Evolutionary conservation across 2,888 invertebrate species (phyloP).

Genomic region (Drosophila suboccidentalis): DNA sequence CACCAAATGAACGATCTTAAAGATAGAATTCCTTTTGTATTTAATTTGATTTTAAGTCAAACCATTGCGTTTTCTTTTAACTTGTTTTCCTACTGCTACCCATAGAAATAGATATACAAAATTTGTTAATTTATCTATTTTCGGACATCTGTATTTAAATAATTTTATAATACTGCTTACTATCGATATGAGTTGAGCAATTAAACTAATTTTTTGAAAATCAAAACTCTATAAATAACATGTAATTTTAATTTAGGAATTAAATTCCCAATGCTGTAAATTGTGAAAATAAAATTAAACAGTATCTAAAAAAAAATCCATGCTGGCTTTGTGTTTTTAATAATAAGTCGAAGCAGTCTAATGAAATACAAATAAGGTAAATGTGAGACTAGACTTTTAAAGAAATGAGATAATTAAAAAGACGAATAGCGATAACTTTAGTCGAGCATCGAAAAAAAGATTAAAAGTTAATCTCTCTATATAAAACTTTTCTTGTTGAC

Average conservation of each 20-base stretch:
- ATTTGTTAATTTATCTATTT: slow-evolving; percentile 45
- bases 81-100: slow-evolving; percentile 23
- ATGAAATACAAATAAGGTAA: not conserved
- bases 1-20: slow-evolving; percentile 52
- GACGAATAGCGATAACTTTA: slow-evolving; percentile 3
- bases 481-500: slow-evolving; percentile 3
- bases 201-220: slow-evolving; percentile 36
- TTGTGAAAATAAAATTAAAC: slow-evolving; percentile 14
- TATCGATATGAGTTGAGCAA: slow-evolving; percentile 24
- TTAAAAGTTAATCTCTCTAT: slow-evolving; percentile 3
- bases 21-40: slow-evolving; percentile 66
- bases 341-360: not conserved
- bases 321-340: not conserved
- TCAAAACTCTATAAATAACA: slow-evolving; percentile 33
- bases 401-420: slow-evolving; percentile 1
- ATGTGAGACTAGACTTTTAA: not conserved
- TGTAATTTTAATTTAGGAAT: slow-evolving; percentile 51
- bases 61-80: slow-evolving; percentile 30
- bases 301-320: not conserved
- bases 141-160: slow-evolving; percentile 36
- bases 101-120: slow-evolving; percentile 16
- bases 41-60: slow-evolving; percentile 64
- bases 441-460: not conserved
- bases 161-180: slow-evolving; percentile 21
- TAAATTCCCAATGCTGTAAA: slow-evolving; percentile 45